Conservation (phyloP, 2,113 vertebrate genomes). For the Epinephelus lanceolatus region DNA sequence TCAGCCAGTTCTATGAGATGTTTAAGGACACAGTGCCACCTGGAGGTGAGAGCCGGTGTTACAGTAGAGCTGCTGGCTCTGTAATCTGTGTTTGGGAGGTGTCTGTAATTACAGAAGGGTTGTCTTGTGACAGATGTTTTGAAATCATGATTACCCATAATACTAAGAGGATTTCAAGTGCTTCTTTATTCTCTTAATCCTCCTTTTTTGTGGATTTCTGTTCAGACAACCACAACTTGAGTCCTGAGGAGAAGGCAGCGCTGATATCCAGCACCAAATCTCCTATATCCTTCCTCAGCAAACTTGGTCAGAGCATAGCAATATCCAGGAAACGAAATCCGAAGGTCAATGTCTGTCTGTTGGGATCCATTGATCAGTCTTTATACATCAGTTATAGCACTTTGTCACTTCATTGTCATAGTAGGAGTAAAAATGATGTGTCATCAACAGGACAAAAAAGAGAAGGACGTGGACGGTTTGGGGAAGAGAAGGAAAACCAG, state of each 20-base stretch:
- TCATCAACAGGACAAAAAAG: slow-evolving; percentile 93
- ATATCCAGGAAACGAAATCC: slow-evolving; percentile 97
- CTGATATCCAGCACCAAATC: slow-evolving; percentile 94
- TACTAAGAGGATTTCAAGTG: neutral
- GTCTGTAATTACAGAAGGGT: neutral
- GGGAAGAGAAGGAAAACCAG: slow-evolving; percentile 97
- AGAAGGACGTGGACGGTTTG: slow-evolving; percentile 92
- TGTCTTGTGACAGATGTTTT: neutral
- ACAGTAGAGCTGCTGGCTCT: neutral
- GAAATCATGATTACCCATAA: neutral
- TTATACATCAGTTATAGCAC: neutral
- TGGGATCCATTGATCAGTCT: rapidly evolving
- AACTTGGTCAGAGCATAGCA: slow-evolving; percentile 96
- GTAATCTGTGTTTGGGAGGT: neutral
- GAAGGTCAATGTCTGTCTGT: slow-evolving; percentile 82
- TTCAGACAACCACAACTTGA: slow-evolving; percentile 91
- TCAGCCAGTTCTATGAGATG: slow-evolving; percentile 99
- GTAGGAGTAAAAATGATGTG: slow-evolving; percentile 28
- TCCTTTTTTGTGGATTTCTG: neutral
- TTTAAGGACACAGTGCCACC: slow-evolving; percentile 95
- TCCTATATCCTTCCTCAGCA: slow-evolving; percentile 97
- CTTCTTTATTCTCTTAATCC: neutral
- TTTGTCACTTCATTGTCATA: neutral
- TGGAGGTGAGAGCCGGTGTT: slow-evolving; percentile 84
- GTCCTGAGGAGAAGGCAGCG: slow-evolving; percentile 93